Base-by-base conservation (phyloP, 2,888 invertebrate species). In the Drosophila greeni region DNA sequence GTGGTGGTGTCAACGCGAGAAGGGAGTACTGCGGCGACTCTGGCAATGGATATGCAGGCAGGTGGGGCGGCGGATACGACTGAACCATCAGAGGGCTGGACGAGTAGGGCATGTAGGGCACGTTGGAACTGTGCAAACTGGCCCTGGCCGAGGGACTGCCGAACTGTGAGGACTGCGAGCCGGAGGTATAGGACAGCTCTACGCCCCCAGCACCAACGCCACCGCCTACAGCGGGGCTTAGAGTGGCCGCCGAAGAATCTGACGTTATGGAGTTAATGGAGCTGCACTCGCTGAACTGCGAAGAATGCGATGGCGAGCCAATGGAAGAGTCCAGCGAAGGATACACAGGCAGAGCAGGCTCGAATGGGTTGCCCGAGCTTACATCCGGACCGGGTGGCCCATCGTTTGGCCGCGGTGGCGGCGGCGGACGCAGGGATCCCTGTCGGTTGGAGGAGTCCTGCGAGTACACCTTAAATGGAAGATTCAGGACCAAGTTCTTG, bases 261-360 rank as follows among this genome's bases (percentile, higher is more conserved):
- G 88, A 88, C 40, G 86, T 83, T 39, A 85, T 87, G 48, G 88
- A 88, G 73, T 87, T 82, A 48, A 88, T 60, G 18, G 87, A 87
- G 66, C 87, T 86, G 66, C 86, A 87, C 72, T 86, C 87, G 45
- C 87, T 87, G 31, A 83, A 86, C 48, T 85, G 82, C 47, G 87
- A 85, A 9, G 88, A 86, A 57, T 85, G 88, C 36, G 87, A 82
- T 24, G 89, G 88, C 47, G 88, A 87, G 16, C 85, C 87, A 64
- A 86, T 80, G 14, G 87, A 86, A 9, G 86, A 81, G 62, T 75
- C 84, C 23, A 86, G 55, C 3, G 82, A 67, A 8, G 87, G 85
- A 70, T 86, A 86, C 16, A 79, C 74, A 18, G 75, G 62, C 34
- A 62, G 9, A 6, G 67, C 45, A 5, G 77, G 78, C 57, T 87